Percentiles rank a stretch among this genome's conserved stretches.
These are phyloP conservation scores for Halichondria panicea DNA, from an alignment of 37 sponge, comb jelly and placozoan genomes.

Conservation along the genomic window DNA sequence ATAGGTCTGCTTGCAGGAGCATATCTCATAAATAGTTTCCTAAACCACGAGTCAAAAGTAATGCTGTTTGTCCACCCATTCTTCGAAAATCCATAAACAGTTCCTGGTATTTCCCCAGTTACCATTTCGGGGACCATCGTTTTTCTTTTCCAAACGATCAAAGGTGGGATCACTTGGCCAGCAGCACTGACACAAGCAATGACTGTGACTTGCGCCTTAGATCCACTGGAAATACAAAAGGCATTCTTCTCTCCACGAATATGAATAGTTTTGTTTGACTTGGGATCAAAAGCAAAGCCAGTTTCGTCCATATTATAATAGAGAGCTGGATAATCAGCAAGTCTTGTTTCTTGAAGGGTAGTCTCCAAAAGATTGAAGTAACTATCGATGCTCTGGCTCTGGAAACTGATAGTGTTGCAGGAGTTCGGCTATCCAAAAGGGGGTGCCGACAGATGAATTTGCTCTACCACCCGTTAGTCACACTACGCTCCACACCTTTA, in stretches of 20 bases:
- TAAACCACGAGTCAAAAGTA: slow-evolving; percentile 25
- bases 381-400: no score
- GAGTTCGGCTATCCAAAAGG: no score
- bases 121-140: slow-evolving; percentile 11
- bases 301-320: slow-evolving; percentile 43
- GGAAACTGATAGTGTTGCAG: no score
- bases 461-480: no score
- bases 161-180: slow-evolving; percentile 29
- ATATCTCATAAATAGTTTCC: slow-evolving; percentile 22
- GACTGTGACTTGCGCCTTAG: slow-evolving; percentile 33
- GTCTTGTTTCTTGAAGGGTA: slow-evolving; percentile 34
- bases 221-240: slow-evolving; percentile 6
- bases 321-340: slow-evolving; percentile 35
- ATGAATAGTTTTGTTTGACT: slow-evolving; percentile 10
- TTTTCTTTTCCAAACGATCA: slow-evolving; percentile 35
- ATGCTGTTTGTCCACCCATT: slow-evolving; percentile 36
- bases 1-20: slow-evolving; percentile 25
- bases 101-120: slow-evolving; percentile 43
- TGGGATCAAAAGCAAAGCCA: slow-evolving; percentile 40
- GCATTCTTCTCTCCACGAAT: slow-evolving; percentile 6
- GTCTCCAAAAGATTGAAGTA: no score
- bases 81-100: slow-evolving; percentile 28
- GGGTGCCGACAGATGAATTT: no score
- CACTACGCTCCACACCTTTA: no score
- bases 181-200: slow-evolving; percentile 35